Percentiles rank a stretch among this genome's conserved stretches.
These are phyloP conservation scores for Hoplostethus mediterraneus DNA, from an alignment of 2,797 vertebrate genomes.

Conservation along the genomic window DNA sequence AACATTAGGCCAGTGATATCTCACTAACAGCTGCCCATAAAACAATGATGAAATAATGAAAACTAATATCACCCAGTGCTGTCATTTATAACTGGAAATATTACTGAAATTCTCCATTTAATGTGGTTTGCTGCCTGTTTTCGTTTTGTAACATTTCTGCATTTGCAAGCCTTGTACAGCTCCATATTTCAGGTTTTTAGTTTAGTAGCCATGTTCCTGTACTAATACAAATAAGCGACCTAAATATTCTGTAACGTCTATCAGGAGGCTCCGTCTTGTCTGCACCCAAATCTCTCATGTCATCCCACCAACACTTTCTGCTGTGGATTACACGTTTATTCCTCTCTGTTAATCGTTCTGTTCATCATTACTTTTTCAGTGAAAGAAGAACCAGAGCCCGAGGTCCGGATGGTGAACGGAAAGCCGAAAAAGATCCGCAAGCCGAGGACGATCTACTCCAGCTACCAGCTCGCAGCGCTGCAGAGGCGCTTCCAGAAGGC, in stretches of 20 bases:
- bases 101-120: not conserved
- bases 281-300: not conserved
- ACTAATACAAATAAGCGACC: too few species aligned
- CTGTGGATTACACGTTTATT: not conserved
- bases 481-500: constrained; percentile 98
- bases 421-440: constrained; percentile 99
- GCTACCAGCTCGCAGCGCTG: constrained; percentile 96
- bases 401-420: constrained; percentile 98
- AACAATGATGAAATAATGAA: constrained; percentile 49
- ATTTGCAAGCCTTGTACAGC: too few species aligned
- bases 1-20: not conserved
- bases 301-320: too few species aligned
- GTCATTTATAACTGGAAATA: constrained; percentile 7
- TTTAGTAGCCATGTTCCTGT: too few species aligned
- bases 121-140: not conserved
- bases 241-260: too few species aligned
- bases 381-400: constrained; percentile 97
- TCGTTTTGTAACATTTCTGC: not conserved
- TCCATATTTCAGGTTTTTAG: too few species aligned
- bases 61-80: constrained; percentile 33
- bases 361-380: constrained; percentile 72
- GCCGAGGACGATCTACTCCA: constrained; percentile 98
- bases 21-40: constrained; percentile 46
- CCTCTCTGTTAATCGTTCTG: fast-evolving
- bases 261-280: too few species aligned